phyloP scores from a whole-genome alignment of 2,888 invertebrate genomes.

The Lepidocyrtoides sp. region DNA sequence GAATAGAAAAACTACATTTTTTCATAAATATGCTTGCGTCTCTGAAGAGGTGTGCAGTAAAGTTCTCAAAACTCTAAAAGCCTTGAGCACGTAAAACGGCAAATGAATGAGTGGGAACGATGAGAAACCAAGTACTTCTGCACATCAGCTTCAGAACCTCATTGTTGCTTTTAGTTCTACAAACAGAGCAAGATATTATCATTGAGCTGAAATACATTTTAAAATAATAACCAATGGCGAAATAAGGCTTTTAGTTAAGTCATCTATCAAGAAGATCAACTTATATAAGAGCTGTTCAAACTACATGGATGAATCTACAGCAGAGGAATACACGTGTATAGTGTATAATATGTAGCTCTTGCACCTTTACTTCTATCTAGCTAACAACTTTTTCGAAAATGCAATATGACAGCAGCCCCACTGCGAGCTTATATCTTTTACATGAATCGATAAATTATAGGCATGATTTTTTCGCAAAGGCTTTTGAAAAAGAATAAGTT shows the following conservation, averaged over 20 bases:
- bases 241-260: background rate
- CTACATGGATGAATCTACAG: background rate
- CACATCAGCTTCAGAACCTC: no score
- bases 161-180: no score
- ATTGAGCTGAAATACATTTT: no score
- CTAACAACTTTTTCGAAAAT: constrained; percentile 12
- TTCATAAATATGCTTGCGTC: no score
- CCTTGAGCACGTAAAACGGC: no score
- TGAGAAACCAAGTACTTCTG: no score
- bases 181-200: no score
- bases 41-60: no score
- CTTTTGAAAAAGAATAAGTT: background rate
- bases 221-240: background rate
- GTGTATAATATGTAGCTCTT: background rate
- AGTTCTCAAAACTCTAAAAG: no score
- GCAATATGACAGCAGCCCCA: background rate
- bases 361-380: no score
- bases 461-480: background rate
- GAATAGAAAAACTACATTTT: no score
- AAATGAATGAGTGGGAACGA: no score
- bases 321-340: background rate
- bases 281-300: background rate
- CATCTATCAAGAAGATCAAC: constrained; percentile 18
- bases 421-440: background rate
- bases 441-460: constrained; percentile 42